Percentiles rank a stretch among this genome's conserved stretches.
Evolutionary conservation across 2,797 vertebrate genomes (phyloP).

Genomic region (Siniperca obscura): DNA sequence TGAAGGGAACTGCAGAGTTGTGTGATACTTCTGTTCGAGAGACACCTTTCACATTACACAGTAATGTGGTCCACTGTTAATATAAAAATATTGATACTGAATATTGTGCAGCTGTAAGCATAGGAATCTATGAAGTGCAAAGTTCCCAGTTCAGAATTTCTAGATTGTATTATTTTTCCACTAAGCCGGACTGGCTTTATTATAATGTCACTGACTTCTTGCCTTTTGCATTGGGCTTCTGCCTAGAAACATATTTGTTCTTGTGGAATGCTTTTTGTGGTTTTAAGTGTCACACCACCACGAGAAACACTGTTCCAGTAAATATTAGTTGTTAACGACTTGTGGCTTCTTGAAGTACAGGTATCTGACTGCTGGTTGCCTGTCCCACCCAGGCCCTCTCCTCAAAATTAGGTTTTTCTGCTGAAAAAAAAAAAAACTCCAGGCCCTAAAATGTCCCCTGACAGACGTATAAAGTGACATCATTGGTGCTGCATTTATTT

Average conservation of each 20-base stretch:
- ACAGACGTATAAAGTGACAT: not conserved
- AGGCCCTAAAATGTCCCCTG: not conserved
- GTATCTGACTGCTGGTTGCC: not conserved
- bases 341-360: not conserved
- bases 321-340: not conserved
- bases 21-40: too few species aligned
- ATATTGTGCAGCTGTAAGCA: not conserved
- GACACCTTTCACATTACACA: too few species aligned
- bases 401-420: not conserved
- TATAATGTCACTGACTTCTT: not conserved
- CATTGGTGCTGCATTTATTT: not conserved
- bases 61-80: not conserved
- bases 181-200: not conserved
- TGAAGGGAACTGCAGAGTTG: too few species aligned
- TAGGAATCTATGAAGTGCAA: not conserved
- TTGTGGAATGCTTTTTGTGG: too few species aligned
- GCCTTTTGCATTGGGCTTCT: not conserved
- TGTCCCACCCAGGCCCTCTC: not conserved
- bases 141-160: not conserved
- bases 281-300: not conserved
- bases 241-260: not conserved
- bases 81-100: not conserved
- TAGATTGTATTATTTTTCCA: not conserved
- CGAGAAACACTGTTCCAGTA: not conserved
- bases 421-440: not conserved